Evolutionary conservation across 2,797 vertebrate genomes (phyloP), one percentile per base, ranked within the genome.

Genomic region (Platalea minor): DNA sequence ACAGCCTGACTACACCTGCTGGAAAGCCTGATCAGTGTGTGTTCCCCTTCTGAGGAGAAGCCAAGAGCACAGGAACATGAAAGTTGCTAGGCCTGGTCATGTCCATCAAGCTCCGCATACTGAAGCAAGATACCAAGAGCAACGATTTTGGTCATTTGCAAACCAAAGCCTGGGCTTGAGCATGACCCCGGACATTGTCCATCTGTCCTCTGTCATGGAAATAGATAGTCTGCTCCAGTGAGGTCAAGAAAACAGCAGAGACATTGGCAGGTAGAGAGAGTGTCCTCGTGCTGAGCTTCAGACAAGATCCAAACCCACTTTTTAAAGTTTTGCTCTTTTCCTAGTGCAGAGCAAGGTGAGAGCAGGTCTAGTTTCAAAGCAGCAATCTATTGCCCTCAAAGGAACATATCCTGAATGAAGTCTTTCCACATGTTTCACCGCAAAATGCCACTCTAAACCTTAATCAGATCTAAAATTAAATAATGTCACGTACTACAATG

Each of bases 401-500:
- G 12, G 10, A 37, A 50, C 10, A 18, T 60, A 33, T 26, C 17
- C 53, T 83, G 51, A 93, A 48, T 39, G 31, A 83, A 76, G 17
- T 83, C 37, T 23, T 77, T 83, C 53, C 23, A 33, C 13, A 6
- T 35, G 5, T 41, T 77, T 79, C 39, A 87, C 20, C 8, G 7
- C 43, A 24, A 67, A 61, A 69, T 69, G 28, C 23, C 14, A 54
- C 28, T 82, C 26, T 59, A 79, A 79, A 21, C 37, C 26, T 45
- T 82, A n/a, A 79, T 63, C 54, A 93, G 46, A 70, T 48, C 33
- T 53, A 60, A 76, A 85, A 75, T 57, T 51, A 56, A 67, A 77
- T 43, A 13, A 48, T 7, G 4, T 28, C 54, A 45, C 17, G 26
- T 80, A 60, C 33, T 54, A 35, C 0, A 0, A 18, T 33, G 10